These are phyloP conservation scores for Druceiella hillmani DNA, from an alignment of 2,888 invertebrate genomes.

Conservation along the genomic window DNA sequence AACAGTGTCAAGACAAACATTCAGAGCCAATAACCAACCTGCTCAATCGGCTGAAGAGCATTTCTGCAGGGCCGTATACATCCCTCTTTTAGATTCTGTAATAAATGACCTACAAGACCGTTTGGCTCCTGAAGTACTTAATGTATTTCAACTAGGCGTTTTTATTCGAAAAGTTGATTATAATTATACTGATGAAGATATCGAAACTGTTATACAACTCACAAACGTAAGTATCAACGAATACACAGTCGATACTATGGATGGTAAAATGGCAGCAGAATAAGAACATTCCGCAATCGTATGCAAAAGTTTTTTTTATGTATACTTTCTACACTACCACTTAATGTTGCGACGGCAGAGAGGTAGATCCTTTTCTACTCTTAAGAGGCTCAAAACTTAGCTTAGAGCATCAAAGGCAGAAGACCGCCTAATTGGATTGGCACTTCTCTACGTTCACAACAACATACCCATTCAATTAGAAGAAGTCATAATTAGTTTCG, in stretches of 20 bases:
- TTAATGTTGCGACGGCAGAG: too few species aligned
- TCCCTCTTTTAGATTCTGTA: slow-evolving; percentile 27
- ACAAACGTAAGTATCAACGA: slow-evolving; percentile 13
- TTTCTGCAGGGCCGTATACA: slow-evolving; percentile 24
- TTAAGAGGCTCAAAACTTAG: too few species aligned
- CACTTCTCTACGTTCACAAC: too few species aligned
- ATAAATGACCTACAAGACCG: slow-evolving; percentile 21
- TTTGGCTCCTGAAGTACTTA: slow-evolving; percentile 22
- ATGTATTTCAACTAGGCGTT: slow-evolving; percentile 23
- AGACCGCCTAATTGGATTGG: too few species aligned
- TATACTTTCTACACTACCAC: too few species aligned
- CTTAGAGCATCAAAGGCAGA: too few species aligned
- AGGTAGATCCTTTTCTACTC: too few species aligned
- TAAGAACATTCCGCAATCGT: slow-evolving; percentile 22
- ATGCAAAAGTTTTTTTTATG: slow-evolving; percentile 22
- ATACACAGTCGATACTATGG: slow-evolving; percentile 10
- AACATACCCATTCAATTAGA: too few species aligned
- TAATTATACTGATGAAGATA: slow-evolving; percentile 18
- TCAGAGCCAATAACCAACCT: slow-evolving; percentile 23
- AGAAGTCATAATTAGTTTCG: too few species aligned
- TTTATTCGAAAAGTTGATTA: slow-evolving; percentile 22
- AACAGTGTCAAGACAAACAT: slow-evolving; percentile 18
- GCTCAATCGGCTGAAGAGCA: slow-evolving; percentile 21
- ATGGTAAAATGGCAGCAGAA: slow-evolving; percentile 21
- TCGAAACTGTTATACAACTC: slow-evolving; percentile 21